Evolutionary conservation across 2,113 vertebrate genomes (phyloP).

Genomic region (Phycodurus eques): DNA sequence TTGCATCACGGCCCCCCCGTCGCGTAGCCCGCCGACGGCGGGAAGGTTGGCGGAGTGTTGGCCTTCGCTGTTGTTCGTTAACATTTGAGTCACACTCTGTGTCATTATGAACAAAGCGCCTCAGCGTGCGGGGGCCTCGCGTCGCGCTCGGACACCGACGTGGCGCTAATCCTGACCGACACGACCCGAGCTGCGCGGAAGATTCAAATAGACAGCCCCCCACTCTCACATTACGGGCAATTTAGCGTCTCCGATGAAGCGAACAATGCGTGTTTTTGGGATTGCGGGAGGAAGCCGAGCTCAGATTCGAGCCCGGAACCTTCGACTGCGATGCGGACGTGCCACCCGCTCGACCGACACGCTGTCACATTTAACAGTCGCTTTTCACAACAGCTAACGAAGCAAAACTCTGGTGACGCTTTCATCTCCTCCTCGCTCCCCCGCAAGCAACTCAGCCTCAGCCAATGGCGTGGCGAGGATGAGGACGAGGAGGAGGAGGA

Average conservation of each 20-base stretch:
- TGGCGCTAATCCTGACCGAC: slow-evolving; percentile 47
- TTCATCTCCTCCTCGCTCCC: not conserved
- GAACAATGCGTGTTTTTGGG: no score
- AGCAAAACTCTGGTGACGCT: slow-evolving; percentile 16
- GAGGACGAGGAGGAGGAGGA: slow-evolving; percentile 48
- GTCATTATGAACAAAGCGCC: slow-evolving; percentile 35
- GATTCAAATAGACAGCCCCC: not conserved
- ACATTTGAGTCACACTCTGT: slow-evolving; percentile 77
- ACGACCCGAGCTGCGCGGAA: not conserved
- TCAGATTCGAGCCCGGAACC: not conserved
- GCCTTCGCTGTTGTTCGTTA: slow-evolving; percentile 54
- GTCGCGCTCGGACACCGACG: slow-evolving; percentile 32
- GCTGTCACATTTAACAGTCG: not conserved
- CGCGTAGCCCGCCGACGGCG: slow-evolving; percentile 19
- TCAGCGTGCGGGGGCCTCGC: slow-evolving; percentile 32
- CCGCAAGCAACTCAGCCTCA: no score
- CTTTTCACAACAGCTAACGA: not conserved
- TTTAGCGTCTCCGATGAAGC: no score
- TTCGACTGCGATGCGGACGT: no score
- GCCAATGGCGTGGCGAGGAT: slow-evolving; percentile 15
- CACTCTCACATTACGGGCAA: no score
- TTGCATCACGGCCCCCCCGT: slow-evolving; percentile 10
- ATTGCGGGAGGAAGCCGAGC: no score
- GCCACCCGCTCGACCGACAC: no score
- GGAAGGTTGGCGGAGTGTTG: slow-evolving; percentile 11